Percentiles rank a stretch among this genome's conserved stretches.
phyloP scores from a whole-genome alignment of 1,140 invertebrate species.

The Lysiphlebus fabarum region DNA sequence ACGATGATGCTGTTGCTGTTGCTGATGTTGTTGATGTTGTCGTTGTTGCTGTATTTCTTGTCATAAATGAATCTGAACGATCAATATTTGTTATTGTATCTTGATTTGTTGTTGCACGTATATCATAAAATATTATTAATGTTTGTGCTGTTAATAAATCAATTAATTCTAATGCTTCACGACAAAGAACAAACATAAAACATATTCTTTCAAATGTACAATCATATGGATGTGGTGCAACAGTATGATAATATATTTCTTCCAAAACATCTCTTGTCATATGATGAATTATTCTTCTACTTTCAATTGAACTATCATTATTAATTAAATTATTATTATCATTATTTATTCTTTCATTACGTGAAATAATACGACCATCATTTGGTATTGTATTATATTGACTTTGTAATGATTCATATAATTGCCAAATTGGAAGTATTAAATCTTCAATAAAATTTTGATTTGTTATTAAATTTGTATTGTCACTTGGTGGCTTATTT shows the following conservation, averaged over 20 bases:
- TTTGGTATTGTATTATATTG: slow-evolving; percentile 3
- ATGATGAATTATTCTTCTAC: too few species aligned
- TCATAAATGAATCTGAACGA: background rate
- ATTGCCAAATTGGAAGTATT: too few species aligned
- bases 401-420: too few species aligned
- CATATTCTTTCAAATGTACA: too few species aligned
- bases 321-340: background rate
- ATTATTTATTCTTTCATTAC: background rate
- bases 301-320: background rate
- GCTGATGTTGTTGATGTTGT: background rate
- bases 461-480: too few species aligned
- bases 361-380: background rate
- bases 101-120: slow-evolving; percentile 5
- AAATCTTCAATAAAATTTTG: too few species aligned
- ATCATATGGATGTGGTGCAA: too few species aligned
- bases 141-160: slow-evolving; percentile 11
- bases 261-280: too few species aligned
- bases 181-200: background rate
- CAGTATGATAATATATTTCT: too few species aligned
- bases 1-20: background rate
- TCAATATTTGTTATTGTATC: background rate
- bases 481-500: too few species aligned
- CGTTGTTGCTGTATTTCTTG: background rate
- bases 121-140: background rate
- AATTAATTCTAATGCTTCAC: slow-evolving; percentile 8